These are phyloP conservation scores for Anolis sagrei DNA, from an alignment of 2,113 vertebrate genomes.

Conservation along the genomic window DNA sequence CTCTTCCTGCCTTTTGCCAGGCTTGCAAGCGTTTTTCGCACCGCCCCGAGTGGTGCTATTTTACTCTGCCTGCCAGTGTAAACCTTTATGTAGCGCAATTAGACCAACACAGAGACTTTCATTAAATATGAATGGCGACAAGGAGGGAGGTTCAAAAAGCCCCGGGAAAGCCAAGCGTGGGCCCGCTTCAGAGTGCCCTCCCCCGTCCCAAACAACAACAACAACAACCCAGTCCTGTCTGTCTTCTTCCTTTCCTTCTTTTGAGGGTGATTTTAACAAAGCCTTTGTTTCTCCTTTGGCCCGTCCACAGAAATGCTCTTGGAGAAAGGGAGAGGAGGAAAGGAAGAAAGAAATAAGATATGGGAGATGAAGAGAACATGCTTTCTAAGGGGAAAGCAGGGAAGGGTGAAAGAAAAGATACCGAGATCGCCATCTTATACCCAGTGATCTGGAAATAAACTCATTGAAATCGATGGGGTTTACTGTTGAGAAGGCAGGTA, in stretches of 20 bases:
- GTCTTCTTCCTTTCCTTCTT: background rate
- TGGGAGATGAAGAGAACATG: background rate
- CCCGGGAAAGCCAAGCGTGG: conserved; percentile 46
- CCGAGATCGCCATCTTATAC: background rate
- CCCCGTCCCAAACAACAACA: background rate
- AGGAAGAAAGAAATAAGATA: background rate
- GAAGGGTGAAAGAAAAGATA: background rate
- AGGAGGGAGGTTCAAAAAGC: conserved; percentile 50
- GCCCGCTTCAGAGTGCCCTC: too few species aligned
- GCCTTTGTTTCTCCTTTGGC: background rate
- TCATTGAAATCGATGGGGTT: background rate
- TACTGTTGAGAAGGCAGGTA: background rate
- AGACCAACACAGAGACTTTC: conserved; percentile 70
- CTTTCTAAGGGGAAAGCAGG: background rate
- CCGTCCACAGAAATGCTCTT: background rate
- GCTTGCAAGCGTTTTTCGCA: conserved; percentile 27
- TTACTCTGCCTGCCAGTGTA: conserved; percentile 76
- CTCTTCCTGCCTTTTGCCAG: conserved; percentile 31
- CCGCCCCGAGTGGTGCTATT: conserved; percentile 63
- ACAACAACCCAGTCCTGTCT: background rate
- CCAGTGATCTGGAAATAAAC: background rate
- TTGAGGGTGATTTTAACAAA: background rate
- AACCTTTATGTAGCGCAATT: conserved; percentile 83
- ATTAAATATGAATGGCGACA: conserved; percentile 80
- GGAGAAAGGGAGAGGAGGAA: too few species aligned